phyloP scores from a whole-genome alignment of 2,888 invertebrate species.

The Zootermopsis nevadensis region DNA sequence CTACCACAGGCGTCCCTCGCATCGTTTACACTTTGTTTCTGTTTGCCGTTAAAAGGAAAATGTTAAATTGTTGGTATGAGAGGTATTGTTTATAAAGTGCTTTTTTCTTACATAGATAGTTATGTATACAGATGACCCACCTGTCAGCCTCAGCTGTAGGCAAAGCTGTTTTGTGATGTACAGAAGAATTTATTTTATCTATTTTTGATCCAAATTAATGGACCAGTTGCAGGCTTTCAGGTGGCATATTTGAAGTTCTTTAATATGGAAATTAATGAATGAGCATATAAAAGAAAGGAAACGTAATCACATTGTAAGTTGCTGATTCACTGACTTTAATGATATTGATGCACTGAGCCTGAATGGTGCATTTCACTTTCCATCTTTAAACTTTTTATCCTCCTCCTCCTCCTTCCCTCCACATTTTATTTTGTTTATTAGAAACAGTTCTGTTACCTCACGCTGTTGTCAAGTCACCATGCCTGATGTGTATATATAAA shows the following conservation, averaged over 20 bases:
- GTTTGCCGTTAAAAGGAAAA: slow-evolving; percentile 43
- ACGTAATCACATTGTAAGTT: slow-evolving; percentile 30
- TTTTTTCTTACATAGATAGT: slow-evolving; percentile 47
- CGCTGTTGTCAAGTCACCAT: slow-evolving; percentile 51
- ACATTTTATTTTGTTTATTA: slow-evolving; percentile 34
- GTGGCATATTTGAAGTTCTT: slow-evolving; percentile 49
- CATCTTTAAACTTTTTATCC: not conserved
- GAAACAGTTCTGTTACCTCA: slow-evolving; percentile 51
- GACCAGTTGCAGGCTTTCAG: slow-evolving; percentile 15
- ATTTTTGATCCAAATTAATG: slow-evolving; percentile 29
- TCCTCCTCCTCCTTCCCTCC: slow-evolving; percentile 16
- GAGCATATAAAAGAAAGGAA: slow-evolving; percentile 26
- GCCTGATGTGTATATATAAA: slow-evolving; percentile 51
- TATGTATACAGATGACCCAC: slow-evolving; percentile 39
- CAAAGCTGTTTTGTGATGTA: slow-evolving; percentile 41
- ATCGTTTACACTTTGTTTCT: slow-evolving; percentile 50
- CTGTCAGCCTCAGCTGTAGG: slow-evolving; percentile 28
- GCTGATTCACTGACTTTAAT: slow-evolving; percentile 33
- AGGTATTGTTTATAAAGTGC: slow-evolving; percentile 49
- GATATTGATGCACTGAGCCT: slow-evolving; percentile 25
- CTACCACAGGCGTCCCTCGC: slow-evolving; percentile 48
- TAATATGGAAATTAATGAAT: slow-evolving; percentile 46
- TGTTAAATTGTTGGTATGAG: slow-evolving; percentile 44
- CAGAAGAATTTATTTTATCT: slow-evolving; percentile 34
- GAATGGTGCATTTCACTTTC: slow-evolving; percentile 18